Evolutionary conservation across 2,113 vertebrate genomes (phyloP), one percentile per base, ranked within the genome.

Genomic region (Chaetura pelagica): DNA sequence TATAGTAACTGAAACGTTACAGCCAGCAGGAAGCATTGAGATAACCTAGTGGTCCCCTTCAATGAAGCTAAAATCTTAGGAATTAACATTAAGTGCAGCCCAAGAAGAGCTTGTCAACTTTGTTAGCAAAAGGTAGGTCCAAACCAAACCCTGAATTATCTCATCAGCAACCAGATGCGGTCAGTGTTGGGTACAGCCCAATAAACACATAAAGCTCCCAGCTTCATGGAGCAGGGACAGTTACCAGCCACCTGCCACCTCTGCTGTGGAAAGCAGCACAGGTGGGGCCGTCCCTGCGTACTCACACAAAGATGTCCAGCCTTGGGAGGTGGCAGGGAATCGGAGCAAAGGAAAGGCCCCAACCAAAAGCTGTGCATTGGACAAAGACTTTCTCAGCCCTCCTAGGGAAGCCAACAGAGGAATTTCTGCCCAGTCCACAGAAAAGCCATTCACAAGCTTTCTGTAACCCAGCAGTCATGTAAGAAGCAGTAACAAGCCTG

Each of bases 241-340:
- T 17, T 42, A 23, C 5, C 1, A 3, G 49, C 13, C 21, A 8
- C 15, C 72, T 15, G 23, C 19, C n/a, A 63, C 23, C n/a, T 30
- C 27, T 27, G 29, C 40, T 71, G 18, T 2, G 2, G 51, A 84
- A 58, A 4, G 1, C 40, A 77, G 69, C 2, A 0, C 1, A 1
- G 1, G 1, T 40, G 18, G 32, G 63, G 46, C 42, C 54, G 22
- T 58, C 52, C 62, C 81, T 52, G 46, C 6, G 27, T 29, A 13
- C 44, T 64, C 46, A 24, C 7, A 22, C 21, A 51, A 52, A 27
- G 18, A 6, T 49, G 12, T 24, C 6, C 38, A 76, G 46, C 40
- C 23, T 74, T 81, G 2, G 10, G 75, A 83, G 22, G 6, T 35
- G 44, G n/a, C 2, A 1, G 20, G 30, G 24, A 49, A 6, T 6